Evolutionary conservation across 2,797 vertebrate species (phyloP).

Genomic region (Notamacropus eugenii): DNA sequence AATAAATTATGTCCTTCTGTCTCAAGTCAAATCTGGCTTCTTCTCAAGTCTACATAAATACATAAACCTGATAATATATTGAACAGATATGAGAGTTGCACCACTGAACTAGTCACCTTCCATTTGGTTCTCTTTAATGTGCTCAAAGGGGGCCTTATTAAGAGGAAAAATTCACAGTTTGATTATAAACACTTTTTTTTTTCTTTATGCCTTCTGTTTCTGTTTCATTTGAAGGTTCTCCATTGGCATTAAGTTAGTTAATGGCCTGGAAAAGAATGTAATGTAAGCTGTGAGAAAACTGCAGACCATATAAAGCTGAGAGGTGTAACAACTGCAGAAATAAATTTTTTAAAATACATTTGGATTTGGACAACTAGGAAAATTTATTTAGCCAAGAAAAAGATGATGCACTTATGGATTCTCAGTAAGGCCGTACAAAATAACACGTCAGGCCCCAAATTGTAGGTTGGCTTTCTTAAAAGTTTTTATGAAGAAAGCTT

Average conservation of each 20-base stretch:
- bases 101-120: neutral
- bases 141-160: neutral
- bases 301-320: neutral
- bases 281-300: neutral
- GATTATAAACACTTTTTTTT: neutral
- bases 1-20: neutral
- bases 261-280: neutral
- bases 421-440: neutral
- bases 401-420: slow-evolving; percentile 12
- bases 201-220: neutral
- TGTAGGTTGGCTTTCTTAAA: slow-evolving; percentile 26
- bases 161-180: neutral
- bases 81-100: neutral
- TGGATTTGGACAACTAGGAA: slow-evolving; percentile 20
- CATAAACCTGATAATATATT: neutral
- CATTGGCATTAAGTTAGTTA: slow-evolving; percentile 15
- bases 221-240: neutral
- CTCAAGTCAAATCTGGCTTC: neutral
- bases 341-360: neutral
- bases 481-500: neutral
- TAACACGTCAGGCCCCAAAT: slow-evolving; percentile 9
- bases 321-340: slow-evolving; percentile 6
- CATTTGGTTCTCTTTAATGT: neutral
- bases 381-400: neutral
- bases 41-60: neutral